These are phyloP conservation scores for Crotalus viridis DNA, from an alignment of 2,113 vertebrate genomes.

Conservation along the genomic window DNA sequence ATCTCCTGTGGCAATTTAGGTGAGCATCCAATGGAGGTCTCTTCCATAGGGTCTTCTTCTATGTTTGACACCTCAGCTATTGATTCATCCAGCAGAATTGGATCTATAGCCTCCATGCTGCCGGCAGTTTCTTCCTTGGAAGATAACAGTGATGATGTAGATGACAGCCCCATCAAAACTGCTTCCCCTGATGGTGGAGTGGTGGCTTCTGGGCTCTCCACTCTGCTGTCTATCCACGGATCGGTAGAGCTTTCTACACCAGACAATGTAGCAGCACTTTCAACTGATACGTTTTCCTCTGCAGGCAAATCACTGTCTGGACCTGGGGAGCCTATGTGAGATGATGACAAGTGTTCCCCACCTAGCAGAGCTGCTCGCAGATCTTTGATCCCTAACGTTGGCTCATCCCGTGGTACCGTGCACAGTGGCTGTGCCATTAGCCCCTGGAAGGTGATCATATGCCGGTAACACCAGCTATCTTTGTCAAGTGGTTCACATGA, in stretches of 20 bases:
- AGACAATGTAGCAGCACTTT: background rate
- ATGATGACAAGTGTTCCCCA: background rate
- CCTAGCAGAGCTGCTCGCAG: conserved; percentile 26
- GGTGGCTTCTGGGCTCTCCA: conserved; percentile 17
- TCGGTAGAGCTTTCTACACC: background rate
- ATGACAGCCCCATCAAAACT: background rate
- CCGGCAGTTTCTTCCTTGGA: background rate
- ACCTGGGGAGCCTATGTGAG: background rate
- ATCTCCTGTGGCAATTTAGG: background rate
- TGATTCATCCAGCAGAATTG: fast-evolving
- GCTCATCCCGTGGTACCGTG: conserved; percentile 48
- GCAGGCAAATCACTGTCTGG: conserved; percentile 33
- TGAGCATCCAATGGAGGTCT: fast-evolving
- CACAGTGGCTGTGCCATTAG: conserved; percentile 47
- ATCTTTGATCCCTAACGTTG: conserved; percentile 29
- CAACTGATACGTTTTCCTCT: conserved; percentile 26
- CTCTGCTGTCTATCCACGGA: background rate
- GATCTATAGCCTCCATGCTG: background rate
- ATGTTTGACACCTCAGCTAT: background rate
- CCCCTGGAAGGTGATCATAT: conserved; percentile 49
- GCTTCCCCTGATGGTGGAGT: fast-evolving
- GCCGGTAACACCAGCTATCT: conserved; percentile 61
- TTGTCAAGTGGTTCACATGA: conserved; percentile 36
- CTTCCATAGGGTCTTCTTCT: background rate
- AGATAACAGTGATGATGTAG: fast-evolving